Evolutionary conservation across 2,797 vertebrate species (phyloP).

Genomic region (Rhinichthys osculus): DNA sequence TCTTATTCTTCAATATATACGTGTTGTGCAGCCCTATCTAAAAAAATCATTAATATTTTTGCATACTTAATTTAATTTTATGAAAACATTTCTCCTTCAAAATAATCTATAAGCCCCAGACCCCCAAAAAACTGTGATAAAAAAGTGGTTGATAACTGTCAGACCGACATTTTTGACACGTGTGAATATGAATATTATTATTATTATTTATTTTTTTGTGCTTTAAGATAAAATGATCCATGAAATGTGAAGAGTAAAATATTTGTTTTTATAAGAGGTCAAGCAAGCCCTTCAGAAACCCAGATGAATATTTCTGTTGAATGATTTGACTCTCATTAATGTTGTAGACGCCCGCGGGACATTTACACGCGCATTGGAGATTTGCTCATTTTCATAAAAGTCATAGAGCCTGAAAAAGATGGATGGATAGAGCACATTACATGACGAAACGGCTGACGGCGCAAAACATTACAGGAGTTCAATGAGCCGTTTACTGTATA

Average conservation of each 20-base stretch:
- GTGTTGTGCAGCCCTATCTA: neutral
- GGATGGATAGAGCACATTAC: conserved; percentile 2
- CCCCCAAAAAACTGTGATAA: too few species aligned
- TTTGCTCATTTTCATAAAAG: conserved; percentile 14
- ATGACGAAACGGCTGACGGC: neutral
- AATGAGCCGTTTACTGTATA: neutral
- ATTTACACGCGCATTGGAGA: neutral
- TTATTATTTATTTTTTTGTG: rapidly evolving
- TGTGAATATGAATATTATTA: neutral
- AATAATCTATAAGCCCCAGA: neutral
- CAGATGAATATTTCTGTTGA: neutral
- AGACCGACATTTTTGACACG: neutral
- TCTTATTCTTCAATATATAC: neutral
- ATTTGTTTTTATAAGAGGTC: neutral
- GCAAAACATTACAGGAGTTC: conserved; percentile 3
- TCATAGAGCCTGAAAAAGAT: neutral
- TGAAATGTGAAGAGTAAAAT: neutral
- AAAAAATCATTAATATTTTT: neutral
- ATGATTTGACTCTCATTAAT: neutral
- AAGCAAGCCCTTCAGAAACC: neutral
- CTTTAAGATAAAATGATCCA: neutral
- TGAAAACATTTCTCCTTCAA: neutral
- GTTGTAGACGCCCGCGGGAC: neutral
- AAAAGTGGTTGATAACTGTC: neutral
- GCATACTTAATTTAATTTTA: neutral